Evolutionary conservation across 2,888 invertebrate genomes (phyloP).

Genomic region (Lomographa bimaculata): DNA sequence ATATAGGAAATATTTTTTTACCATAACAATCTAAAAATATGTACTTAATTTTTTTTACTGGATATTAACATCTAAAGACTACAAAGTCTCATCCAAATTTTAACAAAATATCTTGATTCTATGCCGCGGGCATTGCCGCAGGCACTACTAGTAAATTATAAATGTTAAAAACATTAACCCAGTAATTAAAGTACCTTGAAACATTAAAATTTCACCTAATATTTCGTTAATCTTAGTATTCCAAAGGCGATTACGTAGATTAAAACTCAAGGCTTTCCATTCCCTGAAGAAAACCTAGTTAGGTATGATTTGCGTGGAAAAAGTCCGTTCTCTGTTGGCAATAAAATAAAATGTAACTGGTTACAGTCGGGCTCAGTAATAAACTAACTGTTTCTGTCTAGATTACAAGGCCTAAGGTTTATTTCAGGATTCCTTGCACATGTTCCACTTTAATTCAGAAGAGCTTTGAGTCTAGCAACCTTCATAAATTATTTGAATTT

Average conservation of each 20-base stretch:
- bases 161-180: no score
- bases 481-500: background rate
- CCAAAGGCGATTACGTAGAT: slow-evolving; percentile 12
- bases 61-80: no score
- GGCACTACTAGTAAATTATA: no score
- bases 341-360: slow-evolving; percentile 15
- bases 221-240: slow-evolving; percentile 2
- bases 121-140: no score
- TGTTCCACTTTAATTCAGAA: slow-evolving; percentile 1
- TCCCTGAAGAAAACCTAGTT: slow-evolving; percentile 8
- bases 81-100: no score
- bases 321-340: slow-evolving; percentile 8
- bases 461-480: background rate
- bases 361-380: slow-evolving; percentile 9
- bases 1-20: no score
- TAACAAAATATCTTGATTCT: no score
- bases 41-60: no score
- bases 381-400: slow-evolving; percentile 13
- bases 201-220: slow-evolving; percentile 1
- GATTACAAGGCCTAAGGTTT: slow-evolving; percentile 10
- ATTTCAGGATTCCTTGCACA: slow-evolving; percentile 8
- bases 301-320: slow-evolving; percentile 21
- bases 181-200: no score
- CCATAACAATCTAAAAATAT: no score
- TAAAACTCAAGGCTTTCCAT: slow-evolving; percentile 12